These are phyloP conservation scores for Xenopus laevis DNA, from an alignment of 2,113 vertebrate species.

Conservation along the genomic window DNA sequence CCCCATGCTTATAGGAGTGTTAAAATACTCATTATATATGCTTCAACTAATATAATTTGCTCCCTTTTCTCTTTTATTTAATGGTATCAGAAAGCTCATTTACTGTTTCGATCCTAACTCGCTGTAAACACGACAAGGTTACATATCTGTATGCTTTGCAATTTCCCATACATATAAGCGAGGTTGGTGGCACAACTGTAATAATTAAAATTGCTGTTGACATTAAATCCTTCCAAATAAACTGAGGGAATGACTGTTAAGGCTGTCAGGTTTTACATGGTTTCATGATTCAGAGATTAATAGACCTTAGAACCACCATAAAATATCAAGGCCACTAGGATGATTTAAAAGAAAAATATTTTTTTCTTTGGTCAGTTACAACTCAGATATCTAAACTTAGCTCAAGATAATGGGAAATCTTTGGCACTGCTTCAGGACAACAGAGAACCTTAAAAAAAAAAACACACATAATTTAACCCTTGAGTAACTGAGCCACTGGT, in stretches of 20 bases:
- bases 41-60: no score
- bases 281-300: slow-evolving; percentile 76
- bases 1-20: no score
- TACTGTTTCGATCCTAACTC: background rate
- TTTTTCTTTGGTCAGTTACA: slow-evolving; percentile 51
- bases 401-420: slow-evolving; percentile 68
- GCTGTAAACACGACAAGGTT: slow-evolving; percentile 10
- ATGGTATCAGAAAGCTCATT: background rate
- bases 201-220: slow-evolving; percentile 65
- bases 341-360: slow-evolving; percentile 61
- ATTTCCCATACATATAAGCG: slow-evolving; percentile 53
- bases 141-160: slow-evolving; percentile 33
- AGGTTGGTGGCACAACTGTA: slow-evolving; percentile 53
- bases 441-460: background rate
- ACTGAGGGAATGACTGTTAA: slow-evolving; percentile 60
- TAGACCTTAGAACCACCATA: slow-evolving; percentile 72
- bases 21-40: no score
- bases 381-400: slow-evolving; percentile 65
- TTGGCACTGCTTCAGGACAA: slow-evolving; percentile 46
- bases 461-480: background rate
- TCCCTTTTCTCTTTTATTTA: no score
- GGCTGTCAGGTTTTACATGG: slow-evolving; percentile 69
- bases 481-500: no score
- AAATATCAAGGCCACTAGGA: slow-evolving; percentile 62
- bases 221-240: slow-evolving; percentile 68